Base-by-base conservation (phyloP, 2,113 vertebrate genomes). In the Oryzias celebensis region DNA sequence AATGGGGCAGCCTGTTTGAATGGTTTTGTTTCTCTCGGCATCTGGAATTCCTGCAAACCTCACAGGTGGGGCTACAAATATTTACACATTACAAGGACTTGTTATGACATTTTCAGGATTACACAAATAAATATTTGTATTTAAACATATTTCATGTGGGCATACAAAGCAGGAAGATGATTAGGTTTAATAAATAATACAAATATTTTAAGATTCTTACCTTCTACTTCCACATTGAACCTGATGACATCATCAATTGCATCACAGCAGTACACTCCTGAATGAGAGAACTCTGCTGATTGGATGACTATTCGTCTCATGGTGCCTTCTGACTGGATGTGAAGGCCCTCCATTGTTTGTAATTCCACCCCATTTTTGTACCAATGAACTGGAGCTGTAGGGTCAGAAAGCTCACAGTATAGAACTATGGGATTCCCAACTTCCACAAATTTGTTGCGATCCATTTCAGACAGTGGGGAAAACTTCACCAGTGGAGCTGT, bases 231-330 rank as follows among this genome's bases (percentile, higher is more conserved):
- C 65, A 94, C 92, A 47, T 91, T 92, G 83, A 94, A 94, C 59
- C 90, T 86, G 62, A 92, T 91, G 75, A 91, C 89, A 23, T 93
- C 92, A 75, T 94, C 91, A 43, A 91, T 91, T 57, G 91, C 91
- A 58, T 93, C 92, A 28, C 93, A 94, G 81, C 89, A 91, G 46
- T 94, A 94, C 23, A 93, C 91, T 49, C 93, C 93, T 2, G 91
- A 93, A 76, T 93, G 91, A 52, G 85, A 87, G 56, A 92, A 90
- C 73, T 91, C 90, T 62, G 92, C 90, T 62, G 91, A 91, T n/a
- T 92, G 92, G 77, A 93, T 92, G 76, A 93, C 90, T 56, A 93
- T 92, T 68, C 91, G 88, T 68, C 92, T 90, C 89, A 93, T 92
- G 62, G 90, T 92, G 73, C 92, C 92, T 56, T 91, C 90, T 53